phyloP scores from a whole-genome alignment of 2,888 invertebrate species.

The Helicoverpa assulta region DNA sequence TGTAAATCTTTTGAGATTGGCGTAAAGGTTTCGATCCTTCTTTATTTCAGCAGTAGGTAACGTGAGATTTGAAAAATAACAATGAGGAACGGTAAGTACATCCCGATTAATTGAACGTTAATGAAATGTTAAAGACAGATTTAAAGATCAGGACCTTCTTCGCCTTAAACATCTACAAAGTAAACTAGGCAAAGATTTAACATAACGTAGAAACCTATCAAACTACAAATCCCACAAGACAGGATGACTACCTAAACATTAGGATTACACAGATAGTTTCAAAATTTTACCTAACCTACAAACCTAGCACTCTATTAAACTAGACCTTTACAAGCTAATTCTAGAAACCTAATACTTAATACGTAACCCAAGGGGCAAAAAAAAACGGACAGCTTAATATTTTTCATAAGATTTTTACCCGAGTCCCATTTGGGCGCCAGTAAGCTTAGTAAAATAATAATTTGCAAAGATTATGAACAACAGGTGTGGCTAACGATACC shows the following conservation, averaged over 20 bases:
- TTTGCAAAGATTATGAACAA: slow-evolving; percentile 64
- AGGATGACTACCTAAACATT: neutral
- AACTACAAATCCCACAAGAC: neutral
- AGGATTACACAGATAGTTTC: neutral
- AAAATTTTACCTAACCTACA: neutral
- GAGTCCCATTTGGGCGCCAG: slow-evolving; percentile 45
- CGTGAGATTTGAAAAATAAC: slow-evolving; percentile 6
- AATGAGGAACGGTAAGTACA: neutral
- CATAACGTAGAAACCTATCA: neutral
- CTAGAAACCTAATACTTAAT: slow-evolving; percentile 6
- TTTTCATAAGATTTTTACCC: slow-evolving; percentile 32
- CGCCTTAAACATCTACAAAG: too few species aligned
- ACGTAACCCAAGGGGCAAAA: slow-evolving; percentile 11
- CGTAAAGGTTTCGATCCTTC: too few species aligned
- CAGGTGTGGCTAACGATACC: slow-evolving; percentile 64
- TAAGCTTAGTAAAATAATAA: slow-evolving; percentile 59
- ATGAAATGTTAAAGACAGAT: too few species aligned
- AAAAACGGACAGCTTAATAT: slow-evolving; percentile 19
- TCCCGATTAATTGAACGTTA: too few species aligned
- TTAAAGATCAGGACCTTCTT: too few species aligned
- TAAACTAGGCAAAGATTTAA: too few species aligned
- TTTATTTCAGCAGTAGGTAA: too few species aligned
- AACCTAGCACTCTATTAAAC: slow-evolving; percentile 8
- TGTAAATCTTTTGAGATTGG: too few species aligned
- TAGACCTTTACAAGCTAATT: slow-evolving; percentile 8